Evolutionary conservation across 2,113 vertebrate species (phyloP).

Genomic region (Protobothrops mucrosquamatus): DNA sequence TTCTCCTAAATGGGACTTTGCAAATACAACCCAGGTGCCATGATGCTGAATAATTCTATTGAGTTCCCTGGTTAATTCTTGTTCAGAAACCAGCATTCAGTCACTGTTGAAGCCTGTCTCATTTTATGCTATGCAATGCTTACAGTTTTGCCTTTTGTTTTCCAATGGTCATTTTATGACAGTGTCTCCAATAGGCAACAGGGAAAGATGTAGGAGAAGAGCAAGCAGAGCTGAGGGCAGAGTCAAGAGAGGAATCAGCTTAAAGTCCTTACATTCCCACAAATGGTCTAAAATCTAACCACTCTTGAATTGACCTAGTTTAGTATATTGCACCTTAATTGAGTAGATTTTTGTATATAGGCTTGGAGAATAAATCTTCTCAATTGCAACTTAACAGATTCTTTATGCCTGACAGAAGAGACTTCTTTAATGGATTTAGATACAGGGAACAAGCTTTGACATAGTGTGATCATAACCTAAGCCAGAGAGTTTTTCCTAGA

Average conservation of each 20-base stretch:
- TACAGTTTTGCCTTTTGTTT: slow-evolving; percentile 42
- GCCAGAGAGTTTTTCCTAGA: slow-evolving; percentile 61
- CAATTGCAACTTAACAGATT: not conserved
- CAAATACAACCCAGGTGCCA: not conserved
- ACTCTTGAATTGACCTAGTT: not conserved
- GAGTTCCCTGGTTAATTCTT: not conserved
- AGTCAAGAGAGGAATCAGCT: not conserved
- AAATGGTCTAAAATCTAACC: not conserved
- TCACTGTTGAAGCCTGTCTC: not conserved
- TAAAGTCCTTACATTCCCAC: too few species aligned
- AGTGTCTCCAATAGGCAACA: slow-evolving; percentile 57
- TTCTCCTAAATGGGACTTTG: accelerated
- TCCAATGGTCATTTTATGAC: slow-evolving; percentile 59
- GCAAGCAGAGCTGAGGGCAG: not conserved
- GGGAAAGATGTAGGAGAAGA: not conserved
- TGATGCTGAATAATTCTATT: accelerated
- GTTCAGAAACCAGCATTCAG: not conserved
- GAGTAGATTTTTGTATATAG: not conserved
- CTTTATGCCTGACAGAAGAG: slow-evolving; percentile 36
- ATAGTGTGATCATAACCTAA: slow-evolving; percentile 65
- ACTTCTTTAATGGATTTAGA: slow-evolving; percentile 64
- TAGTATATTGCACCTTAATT: not conserved
- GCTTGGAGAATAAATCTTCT: not conserved
- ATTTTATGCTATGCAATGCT: accelerated
- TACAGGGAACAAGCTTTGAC: slow-evolving; percentile 65